These are phyloP conservation scores for Notolabrus celidotus DNA, from an alignment of 2,797 vertebrate species.

Conservation along the genomic window DNA sequence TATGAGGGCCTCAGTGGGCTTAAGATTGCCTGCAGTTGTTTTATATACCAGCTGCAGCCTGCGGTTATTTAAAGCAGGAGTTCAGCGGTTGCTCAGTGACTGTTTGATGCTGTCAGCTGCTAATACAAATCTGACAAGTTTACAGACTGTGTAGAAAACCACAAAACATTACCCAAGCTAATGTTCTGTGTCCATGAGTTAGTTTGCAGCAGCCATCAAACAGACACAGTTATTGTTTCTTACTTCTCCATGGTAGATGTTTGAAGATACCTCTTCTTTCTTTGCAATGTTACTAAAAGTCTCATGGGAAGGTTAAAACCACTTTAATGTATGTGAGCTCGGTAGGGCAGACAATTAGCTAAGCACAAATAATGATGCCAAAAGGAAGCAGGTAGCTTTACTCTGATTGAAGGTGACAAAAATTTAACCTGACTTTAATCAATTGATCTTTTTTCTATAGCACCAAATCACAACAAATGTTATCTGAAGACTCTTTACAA, in stretches of 20 bases:
- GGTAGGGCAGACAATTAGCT: too few relatives aligned
- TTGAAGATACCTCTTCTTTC: too few relatives aligned
- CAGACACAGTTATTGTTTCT: slow-evolving; percentile 2
- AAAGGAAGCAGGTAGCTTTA: too few relatives aligned
- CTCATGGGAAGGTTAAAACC: too few relatives aligned
- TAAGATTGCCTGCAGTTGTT: background rate
- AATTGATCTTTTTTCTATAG: too few relatives aligned
- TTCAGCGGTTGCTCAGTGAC: slow-evolving; percentile 35
- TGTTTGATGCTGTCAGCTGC: slow-evolving; percentile 14
- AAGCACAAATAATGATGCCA: too few relatives aligned
- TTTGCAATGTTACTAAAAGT: too few relatives aligned
- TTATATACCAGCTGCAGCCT: slow-evolving; percentile 23
- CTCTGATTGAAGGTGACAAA: too few relatives aligned
- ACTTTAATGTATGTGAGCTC: too few relatives aligned
- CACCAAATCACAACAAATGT: too few relatives aligned
- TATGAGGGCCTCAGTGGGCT: slow-evolving; percentile 6
- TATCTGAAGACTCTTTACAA: too few relatives aligned
- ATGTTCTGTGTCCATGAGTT: slow-evolving; percentile 41
- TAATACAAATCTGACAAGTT: slow-evolving; percentile 39
- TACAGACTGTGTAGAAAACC: slow-evolving; percentile 33
- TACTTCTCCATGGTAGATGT: background rate
- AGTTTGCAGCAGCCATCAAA: slow-evolving; percentile 31
- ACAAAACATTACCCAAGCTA: slow-evolving; percentile 36
- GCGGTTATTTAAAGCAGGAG: slow-evolving; percentile 20
- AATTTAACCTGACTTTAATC: too few relatives aligned